Base-by-base conservation (phyloP, 1,140 invertebrate genomes). In the Goniozus legneri region DNA sequence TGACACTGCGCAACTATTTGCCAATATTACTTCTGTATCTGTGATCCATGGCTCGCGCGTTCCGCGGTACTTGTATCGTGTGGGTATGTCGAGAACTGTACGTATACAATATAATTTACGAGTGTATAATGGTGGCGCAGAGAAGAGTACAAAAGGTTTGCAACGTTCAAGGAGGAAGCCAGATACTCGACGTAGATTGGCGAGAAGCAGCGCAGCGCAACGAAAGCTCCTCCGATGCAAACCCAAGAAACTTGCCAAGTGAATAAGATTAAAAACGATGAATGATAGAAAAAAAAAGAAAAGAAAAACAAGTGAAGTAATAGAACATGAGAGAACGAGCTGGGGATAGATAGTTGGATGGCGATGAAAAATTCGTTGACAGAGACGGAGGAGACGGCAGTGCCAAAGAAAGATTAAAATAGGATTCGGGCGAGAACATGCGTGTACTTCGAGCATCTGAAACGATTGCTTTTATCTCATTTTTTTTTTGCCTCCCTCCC, bases 161-260 rank as follows among this genome's bases (percentile, higher is more conserved):
- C 55, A 55, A 50, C 54, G 40, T 41, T 64, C 34, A 51, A 47
- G 58, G 58, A 47, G 37, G 47, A 69, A 65, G 58, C 60, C 52
- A 50, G 55, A 67, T 52, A 61, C 49, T 64, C 57, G 54, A 61
- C 53, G 58, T 58, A 62, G 59, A 73, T 72, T 74, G 71, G 70
- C 68, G 54, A 73, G 71, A 74, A 72, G 71, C 69, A 67, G 70
- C 73, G 71, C 73, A 74, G 71, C n/a, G n/a, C 69, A 72, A 69
- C 64, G 53, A 62, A 76, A 74, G 69, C 68, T 73, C 62, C 62
- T 62, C 72, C 50, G 58, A 71, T 67, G 62, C 65, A 60, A 69
- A 67, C 66, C 64, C 65, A 71, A 58, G 67, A 72, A 65, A 71
- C 56, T 55, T 34, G 47, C 50, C 43, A 20, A 37, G n/a, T 8